These are phyloP conservation scores for Rhorus exstirpatorius DNA, from an alignment of 2,888 invertebrate species.

Conservation along the genomic window DNA sequence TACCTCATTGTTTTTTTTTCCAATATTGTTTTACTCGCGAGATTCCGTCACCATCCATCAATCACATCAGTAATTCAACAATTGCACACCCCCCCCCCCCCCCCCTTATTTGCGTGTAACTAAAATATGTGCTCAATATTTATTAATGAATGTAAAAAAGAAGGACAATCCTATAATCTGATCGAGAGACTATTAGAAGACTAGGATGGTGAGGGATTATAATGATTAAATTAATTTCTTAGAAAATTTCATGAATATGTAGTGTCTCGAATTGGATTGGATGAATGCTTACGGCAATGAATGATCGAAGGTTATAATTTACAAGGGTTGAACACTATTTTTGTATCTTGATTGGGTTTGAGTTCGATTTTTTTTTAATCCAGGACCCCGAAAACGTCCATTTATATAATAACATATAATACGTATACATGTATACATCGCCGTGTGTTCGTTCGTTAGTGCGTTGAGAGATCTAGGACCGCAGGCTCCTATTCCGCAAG, in stretches of 20 bases:
- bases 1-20: too few species aligned
- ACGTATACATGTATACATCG: not conserved
- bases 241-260: not conserved
- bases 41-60: too few species aligned
- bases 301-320: not conserved
- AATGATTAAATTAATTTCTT: not conserved
- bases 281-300: not conserved
- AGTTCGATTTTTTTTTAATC: not conserved
- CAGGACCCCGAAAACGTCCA: not conserved
- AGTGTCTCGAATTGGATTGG: not conserved
- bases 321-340: not conserved
- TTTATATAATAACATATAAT: not conserved
- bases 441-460: conserved; percentile 46
- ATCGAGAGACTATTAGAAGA: too few species aligned
- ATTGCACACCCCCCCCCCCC: too few species aligned
- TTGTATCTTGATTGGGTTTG: not conserved
- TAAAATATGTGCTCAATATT: too few species aligned
- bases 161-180: too few species aligned
- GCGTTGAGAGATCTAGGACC: conserved; percentile 51
- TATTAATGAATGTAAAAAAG: too few species aligned
- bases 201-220: not conserved
- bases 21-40: too few species aligned
- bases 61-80: too few species aligned
- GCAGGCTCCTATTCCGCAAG: conserved; percentile 43
- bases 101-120: too few species aligned